Evolutionary conservation across 1,140 invertebrate species (phyloP), one percentile per base, ranked within the genome.

Genomic region (Centruroides vittatus): DNA sequence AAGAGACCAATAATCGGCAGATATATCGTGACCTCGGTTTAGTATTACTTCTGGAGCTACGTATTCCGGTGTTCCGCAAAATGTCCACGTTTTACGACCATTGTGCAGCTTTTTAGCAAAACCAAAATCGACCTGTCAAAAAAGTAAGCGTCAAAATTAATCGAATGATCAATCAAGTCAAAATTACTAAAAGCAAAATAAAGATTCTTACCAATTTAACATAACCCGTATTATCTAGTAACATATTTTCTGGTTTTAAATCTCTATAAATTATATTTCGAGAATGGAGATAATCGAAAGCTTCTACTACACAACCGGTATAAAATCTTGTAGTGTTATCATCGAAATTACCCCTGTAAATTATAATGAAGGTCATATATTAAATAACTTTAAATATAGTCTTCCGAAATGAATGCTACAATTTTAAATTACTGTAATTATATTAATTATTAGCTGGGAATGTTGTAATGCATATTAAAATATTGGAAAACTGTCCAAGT

Each of bases 51-150:
- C 93, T 1, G 93, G 93, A 3, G 92, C 89, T 50, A 85, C 82
- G 70, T 91, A 92, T 70, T 89, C 87, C 0, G 89, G 89, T 3
- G 89, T 98, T 3, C 95, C 95, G 67, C 93, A 95, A 77, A 98
- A 98, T 3, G 94, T 98, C 83, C 89, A 97, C 0, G 94, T 95
- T 74, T 93, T 93, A 49, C 82, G 78, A 23, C 84, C 84, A 4
- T 79, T 79, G 3, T 82, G 80, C 53, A 96, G 78, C 65, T 84
- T 81, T 75, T 97, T 97, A 7, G 93, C 91, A 73, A 97, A 97
- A 12, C 93, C 93, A 77, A 97, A 97, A 75, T 98, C 94, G 47
- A 95, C 90, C 58, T 61, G 46, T 49, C 54, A 35, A 23, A 13
- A 13, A 3, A 23, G 23, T 23, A 23, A 23, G 23, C 2, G 23